A percentile compares a stretch with the other conserved stretches of the same genome.
Conservation (phyloP, 1,140 invertebrate genomes). For the Planococcus citri region DNA sequence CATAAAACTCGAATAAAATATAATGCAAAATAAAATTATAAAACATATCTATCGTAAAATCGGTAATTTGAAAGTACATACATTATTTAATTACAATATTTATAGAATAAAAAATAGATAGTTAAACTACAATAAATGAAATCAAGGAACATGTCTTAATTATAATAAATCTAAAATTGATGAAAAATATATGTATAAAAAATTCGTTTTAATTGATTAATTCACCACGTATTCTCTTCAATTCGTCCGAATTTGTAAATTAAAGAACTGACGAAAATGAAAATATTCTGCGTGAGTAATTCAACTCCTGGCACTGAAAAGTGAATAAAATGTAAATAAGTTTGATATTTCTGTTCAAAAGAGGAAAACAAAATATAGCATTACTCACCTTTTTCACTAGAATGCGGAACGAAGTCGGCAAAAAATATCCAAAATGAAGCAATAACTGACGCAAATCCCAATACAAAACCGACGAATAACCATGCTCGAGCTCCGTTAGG, state of each 20-base stretch:
- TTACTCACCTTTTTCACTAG: constrained; percentile 16
- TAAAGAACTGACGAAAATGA: constrained; percentile 83
- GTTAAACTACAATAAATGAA: too few species aligned
- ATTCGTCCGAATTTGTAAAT: constrained; percentile 89
- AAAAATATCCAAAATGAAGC: constrained; percentile 93
- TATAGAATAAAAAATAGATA: too few species aligned
- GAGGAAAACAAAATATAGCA: too few species aligned
- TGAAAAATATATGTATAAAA: too few species aligned
- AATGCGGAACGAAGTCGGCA: constrained; percentile 48
- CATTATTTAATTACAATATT: too few species aligned
- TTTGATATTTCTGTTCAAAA: too few species aligned
- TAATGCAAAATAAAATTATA: too few species aligned
- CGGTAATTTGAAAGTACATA: too few species aligned
- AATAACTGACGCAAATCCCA: constrained; percentile 90
- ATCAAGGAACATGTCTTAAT: too few species aligned
- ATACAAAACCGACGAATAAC: constrained; percentile 90
- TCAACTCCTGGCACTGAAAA: constrained; percentile 69
- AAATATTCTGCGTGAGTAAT: constrained; percentile 85
- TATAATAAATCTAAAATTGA: too few species aligned
- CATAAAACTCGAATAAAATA: too few species aligned
- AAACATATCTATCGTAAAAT: not conserved
- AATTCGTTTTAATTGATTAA: not conserved
- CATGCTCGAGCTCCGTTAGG: constrained; percentile 81
- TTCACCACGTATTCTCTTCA: constrained; percentile 47
- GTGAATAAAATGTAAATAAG: too few species aligned